Evolutionary conservation across 2,113 vertebrate species (phyloP).

Genomic region (Melanostigma gelatinosum): DNA sequence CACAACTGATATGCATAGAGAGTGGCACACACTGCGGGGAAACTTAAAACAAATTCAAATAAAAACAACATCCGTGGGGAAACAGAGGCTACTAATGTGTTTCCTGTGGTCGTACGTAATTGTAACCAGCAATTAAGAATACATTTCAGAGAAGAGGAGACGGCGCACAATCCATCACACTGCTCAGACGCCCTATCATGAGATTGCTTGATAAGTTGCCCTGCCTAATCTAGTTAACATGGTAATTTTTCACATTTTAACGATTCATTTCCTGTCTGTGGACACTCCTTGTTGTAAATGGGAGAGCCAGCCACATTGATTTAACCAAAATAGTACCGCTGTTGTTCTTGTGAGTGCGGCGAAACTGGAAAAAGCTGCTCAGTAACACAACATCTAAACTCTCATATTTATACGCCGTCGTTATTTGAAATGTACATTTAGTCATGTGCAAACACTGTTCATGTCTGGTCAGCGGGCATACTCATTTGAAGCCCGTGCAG

Average conservation of each 20-base stretch:
- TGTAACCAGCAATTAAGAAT: constrained; percentile 75
- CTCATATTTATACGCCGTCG: background rate
- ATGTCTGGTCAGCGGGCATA: constrained; percentile 4
- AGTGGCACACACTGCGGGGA: background rate
- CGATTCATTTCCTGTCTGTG: constrained; percentile 50
- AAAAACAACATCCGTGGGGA: constrained; percentile 31
- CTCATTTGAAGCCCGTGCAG: constrained; percentile 35
- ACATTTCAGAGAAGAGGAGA: constrained; percentile 56
- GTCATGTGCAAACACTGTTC: background rate
- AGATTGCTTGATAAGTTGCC: constrained; percentile 79
- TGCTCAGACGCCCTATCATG: constrained; percentile 70
- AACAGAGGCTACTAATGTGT: constrained; percentile 54
- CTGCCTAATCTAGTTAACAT: constrained; percentile 73
- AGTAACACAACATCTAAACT: constrained; percentile 12
- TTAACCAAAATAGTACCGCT: constrained; percentile 26
- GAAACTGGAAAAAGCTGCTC: background rate
- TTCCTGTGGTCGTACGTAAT: constrained; percentile 62
- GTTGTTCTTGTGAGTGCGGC: background rate
- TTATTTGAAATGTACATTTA: constrained; percentile 3
- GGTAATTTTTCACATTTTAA: constrained; percentile 75
- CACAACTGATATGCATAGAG: constrained; percentile 11
- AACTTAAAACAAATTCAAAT: constrained; percentile 31
- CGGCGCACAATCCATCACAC: constrained; percentile 72
- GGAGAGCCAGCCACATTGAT: constrained; percentile 27
- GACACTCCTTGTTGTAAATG: constrained; percentile 34